Conservation (phyloP, 2,113 vertebrate species). For the Cebidichthys violaceus region DNA sequence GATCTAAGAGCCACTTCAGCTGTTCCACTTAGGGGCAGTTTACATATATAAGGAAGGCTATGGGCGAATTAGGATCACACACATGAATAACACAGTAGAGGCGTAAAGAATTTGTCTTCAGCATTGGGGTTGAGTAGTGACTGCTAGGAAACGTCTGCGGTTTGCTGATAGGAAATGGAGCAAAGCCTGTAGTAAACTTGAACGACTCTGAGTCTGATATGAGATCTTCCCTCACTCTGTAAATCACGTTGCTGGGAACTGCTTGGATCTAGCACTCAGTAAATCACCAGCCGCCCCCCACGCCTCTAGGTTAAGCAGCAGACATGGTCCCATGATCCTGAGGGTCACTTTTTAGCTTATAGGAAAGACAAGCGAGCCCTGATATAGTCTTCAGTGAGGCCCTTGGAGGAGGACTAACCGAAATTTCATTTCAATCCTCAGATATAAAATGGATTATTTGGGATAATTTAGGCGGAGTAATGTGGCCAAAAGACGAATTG, state of each 20-base stretch:
- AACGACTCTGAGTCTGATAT: slow-evolving; percentile 35
- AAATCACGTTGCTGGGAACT: slow-evolving; percentile 52
- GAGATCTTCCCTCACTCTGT: slow-evolving; percentile 53
- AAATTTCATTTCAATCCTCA: slow-evolving; percentile 28
- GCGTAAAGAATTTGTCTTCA: slow-evolving; percentile 36
- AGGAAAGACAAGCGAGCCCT: slow-evolving; percentile 19
- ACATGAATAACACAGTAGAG: slow-evolving; percentile 38
- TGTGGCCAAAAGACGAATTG: neutral
- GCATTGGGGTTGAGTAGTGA: slow-evolving; percentile 7
- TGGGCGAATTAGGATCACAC: slow-evolving; percentile 38
- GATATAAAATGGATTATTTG: slow-evolving; percentile 16
- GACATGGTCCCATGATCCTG: slow-evolving; percentile 45
- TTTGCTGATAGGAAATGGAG: slow-evolving; percentile 40
- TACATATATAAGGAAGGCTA: slow-evolving; percentile 51
- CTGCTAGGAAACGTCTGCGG: slow-evolving; percentile 29
- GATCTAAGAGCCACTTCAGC: slow-evolving; percentile 50
- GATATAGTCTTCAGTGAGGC: neutral
- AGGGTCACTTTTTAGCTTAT: slow-evolving; percentile 31
- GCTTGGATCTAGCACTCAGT: slow-evolving; percentile 42
- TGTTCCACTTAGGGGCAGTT: slow-evolving; percentile 51
- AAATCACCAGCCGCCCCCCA: slow-evolving; percentile 46
- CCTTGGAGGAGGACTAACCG: neutral
- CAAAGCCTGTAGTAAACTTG: slow-evolving; percentile 37
- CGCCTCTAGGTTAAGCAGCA: slow-evolving; percentile 45
- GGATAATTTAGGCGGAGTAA: slow-evolving; percentile 1